Base-by-base conservation (phyloP, 2,888 invertebrate species). In the Oxyscelio sp. region DNA sequence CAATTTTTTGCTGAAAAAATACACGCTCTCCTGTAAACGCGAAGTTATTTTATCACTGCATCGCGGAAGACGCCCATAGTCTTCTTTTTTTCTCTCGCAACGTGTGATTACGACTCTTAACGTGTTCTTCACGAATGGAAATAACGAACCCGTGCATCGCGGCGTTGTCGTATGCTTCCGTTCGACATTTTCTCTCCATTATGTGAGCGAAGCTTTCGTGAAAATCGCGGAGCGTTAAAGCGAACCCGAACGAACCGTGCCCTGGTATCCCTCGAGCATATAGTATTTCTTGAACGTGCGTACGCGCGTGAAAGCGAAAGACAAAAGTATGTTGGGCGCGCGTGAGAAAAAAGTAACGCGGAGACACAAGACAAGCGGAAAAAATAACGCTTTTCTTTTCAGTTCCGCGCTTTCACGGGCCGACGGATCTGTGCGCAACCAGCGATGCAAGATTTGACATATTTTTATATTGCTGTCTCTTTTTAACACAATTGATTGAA, bases 291-390 rank as follows among this genome's bases (percentile, higher is more conserved):
- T 22, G 50, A 17, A 40, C 52, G 45, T 58, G 77, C 63, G 65
- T 71, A 78, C 73, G 77, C 66, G 77, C 61, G 83, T 77, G 77
- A 83, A 83, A 83, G 83, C 77, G 77, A 83, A 78, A 83, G 77
- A 83, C 77, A 83, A 82, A 75, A 83, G 83, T 83, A 48, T 82
- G 82, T 82, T 70, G 63, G 63, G 45, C 27, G 50, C 38, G 38
- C 70, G 82, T 22, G 82, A 65, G 71, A 77, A 63, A 70, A 71
- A 80, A 74, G 48, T 61, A 43, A 73, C 24, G 31, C 31, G 43
- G 31, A 22, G 66, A 81, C 68, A 73, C 66, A 80, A 73, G 66
- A 81, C 68, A 17, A 68, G 61, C 74, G 68, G 73, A 74, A 81
- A 81, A 79, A 79, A 73, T 80, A 65, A 40, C 50, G 61, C 65